Evolutionary conservation across 2,797 vertebrate species (phyloP).

Genomic region (Muscicapa striata): DNA sequence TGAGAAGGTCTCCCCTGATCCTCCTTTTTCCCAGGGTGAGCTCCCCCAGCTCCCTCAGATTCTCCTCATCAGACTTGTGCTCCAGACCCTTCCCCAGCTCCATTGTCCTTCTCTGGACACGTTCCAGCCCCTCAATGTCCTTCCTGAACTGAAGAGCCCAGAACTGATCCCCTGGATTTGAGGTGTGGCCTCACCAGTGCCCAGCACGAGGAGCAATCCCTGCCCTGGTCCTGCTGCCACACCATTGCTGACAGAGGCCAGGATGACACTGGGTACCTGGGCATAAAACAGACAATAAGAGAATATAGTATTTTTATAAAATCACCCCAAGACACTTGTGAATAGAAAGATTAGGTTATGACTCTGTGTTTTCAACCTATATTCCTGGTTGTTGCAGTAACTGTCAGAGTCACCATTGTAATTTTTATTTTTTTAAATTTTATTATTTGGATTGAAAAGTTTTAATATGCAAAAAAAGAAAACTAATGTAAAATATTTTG

Average conservation of each 20-base stretch:
- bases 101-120: neutral
- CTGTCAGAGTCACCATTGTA: neutral
- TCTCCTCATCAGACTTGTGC: neutral
- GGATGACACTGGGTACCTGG: neutral
- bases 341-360: neutral
- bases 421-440: neutral
- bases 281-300: neutral
- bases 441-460: neutral
- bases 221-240: neutral
- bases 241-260: neutral
- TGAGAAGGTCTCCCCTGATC: neutral
- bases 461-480: neutral
- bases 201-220: neutral
- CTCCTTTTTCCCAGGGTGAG: neutral
- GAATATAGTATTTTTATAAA: neutral
- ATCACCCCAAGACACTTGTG: neutral
- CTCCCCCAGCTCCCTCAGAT: neutral
- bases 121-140: neutral
- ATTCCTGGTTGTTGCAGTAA: neutral
- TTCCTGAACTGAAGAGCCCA: neutral
- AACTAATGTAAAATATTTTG: neutral
- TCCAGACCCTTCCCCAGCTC: neutral
- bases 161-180: neutral
- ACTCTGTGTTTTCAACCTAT: neutral
- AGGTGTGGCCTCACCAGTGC: neutral